Evolutionary conservation across 2,113 vertebrate species (phyloP), one percentile per base, ranked within the genome.

Genomic region (Athene noctua): DNA sequence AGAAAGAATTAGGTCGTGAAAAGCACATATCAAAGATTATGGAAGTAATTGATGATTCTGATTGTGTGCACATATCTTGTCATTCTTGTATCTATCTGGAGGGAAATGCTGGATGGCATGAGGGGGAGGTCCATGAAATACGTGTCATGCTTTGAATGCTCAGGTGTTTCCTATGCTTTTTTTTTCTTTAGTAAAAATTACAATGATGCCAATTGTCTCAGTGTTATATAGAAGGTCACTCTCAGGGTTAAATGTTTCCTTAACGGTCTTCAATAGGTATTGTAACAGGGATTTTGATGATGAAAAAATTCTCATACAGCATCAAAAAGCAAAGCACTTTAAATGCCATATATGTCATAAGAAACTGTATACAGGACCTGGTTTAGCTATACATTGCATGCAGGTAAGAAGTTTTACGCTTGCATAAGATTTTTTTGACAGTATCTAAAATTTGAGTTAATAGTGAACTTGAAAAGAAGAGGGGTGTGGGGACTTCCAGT

Each of bases 301-400:
- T 95, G 99, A 99, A 96, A 99, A 99, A 97, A 99, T 99, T 80
- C 99, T 99, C 80, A 99, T 99, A 96, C 99, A 99, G 94, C 99
- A 99, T 91, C 99, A 99, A 96, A 99, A 99, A 98, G 99, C 99
- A 57, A 99, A 99, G 96, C 99, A 99, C 98, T 99, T 99, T 96
- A 99, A 99, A 98, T 99, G 99, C 90, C 99, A 99, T 79, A 99
- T 99, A 97, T 99, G 99, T 97, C 99, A 99, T 96, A 99, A 99
- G 96, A 99, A 99, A 89, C 95, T 99, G 58, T 99, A 99, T 84
- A 99, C 99, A 55, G 99, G 99, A 68, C 99, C 99, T 81, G 99
- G 99, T 21, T 98, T 99, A 98, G 99, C 99, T 74, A 99, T 99
- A 96, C 99, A 99, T 88, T 99, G 99, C 96, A 99, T 99, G 99